Evolutionary conservation across 2,113 vertebrate species (phyloP), one percentile per base, ranked within the genome.

Genomic region (Phocoena phocoena): DNA sequence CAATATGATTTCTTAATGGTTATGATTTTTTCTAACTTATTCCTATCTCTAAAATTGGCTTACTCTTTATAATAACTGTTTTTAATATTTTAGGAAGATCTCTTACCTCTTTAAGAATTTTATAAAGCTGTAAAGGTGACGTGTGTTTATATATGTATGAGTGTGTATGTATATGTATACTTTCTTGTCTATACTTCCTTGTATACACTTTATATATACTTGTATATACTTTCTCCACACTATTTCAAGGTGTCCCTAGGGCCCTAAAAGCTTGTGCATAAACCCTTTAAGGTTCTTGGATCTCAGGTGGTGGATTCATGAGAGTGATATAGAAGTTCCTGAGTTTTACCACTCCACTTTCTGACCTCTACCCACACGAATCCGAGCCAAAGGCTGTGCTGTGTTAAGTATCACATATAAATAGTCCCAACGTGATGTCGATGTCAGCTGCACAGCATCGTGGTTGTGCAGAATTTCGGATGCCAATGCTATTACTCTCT

Each of bases 71-170:
- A 62, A 47, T 2, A 38, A n/a, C 2, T 74, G 1, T 76, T 86
- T 20, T 79, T 70, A 93, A 68, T 88, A 71, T 95, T 94, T 95
- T 96, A 96, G 60, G 18, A 60, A 33, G n/a, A 9, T 71, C 15
- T 38, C 20, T 87, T 41, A 68, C 23, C 13, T 84, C 36, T 53
- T 90, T 70, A 86, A 83, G 20, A 92, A 92, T 76, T 83, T 95
- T 68, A 81, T 79, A 96, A 92, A 90, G 8, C 28, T 82, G 25
- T 76, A 79, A 83, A 33, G 26, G 26, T 55, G 15, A 91, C 47
- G 21, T 55, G 1, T 62, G 26, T 67, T 15, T 44, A 13, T 62
- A n/a, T 53, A 10, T n/a, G 3, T 20, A 1, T 33, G 20, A 55
- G n/a, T 58, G 3, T 73, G 1, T 55, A 17, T 36, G 2, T 65